A percentile compares a stretch with the other conserved stretches of the same genome.
phyloP scores from a whole-genome alignment of 2,888 invertebrate species.

The Mythimna vitellina region DNA sequence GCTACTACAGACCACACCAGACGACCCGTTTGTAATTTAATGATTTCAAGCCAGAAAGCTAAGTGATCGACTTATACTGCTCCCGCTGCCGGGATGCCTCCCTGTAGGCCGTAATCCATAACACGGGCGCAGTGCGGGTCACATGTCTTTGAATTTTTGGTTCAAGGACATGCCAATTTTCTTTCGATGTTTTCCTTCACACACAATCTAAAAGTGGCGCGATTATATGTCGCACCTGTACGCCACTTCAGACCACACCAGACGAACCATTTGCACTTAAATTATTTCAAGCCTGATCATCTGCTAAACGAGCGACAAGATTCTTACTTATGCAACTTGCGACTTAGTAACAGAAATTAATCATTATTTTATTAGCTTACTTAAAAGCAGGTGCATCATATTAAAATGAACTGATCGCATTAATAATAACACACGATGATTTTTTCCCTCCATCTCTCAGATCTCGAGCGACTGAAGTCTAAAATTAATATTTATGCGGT shows the following conservation, averaged over 20 bases:
- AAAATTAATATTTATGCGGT: constrained; percentile 75
- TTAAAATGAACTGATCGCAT: constrained; percentile 58
- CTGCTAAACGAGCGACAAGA: constrained; percentile 20
- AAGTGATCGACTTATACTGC: too few relatives aligned
- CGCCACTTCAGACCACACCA: constrained; percentile 52
- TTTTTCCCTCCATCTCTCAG: constrained; percentile 69
- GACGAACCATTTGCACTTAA: constrained; percentile 43
- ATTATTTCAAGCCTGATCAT: constrained; percentile 33
- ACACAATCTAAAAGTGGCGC: constrained; percentile 49
- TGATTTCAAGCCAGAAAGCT: constrained; percentile 4
- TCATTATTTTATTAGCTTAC: constrained; percentile 64
- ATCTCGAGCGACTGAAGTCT: constrained; percentile 73
- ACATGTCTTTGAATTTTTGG: too few relatives aligned
- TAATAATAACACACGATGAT: constrained; percentile 66
- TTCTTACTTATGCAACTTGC: constrained; percentile 17
- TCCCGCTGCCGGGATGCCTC: too few relatives aligned
- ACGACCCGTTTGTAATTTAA: constrained; percentile 43
- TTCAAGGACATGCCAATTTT: too few relatives aligned
- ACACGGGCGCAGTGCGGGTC: too few relatives aligned
- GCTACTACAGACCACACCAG: constrained; percentile 53
- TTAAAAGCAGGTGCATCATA: constrained; percentile 59
- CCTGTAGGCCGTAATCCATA: too few relatives aligned
- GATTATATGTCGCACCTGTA: constrained; percentile 57
- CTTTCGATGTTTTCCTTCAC: too few relatives aligned
- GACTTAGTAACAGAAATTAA: constrained; percentile 53